Conservation (phyloP, 2,113 vertebrate species). For the Laticauda laticaudata region DNA sequence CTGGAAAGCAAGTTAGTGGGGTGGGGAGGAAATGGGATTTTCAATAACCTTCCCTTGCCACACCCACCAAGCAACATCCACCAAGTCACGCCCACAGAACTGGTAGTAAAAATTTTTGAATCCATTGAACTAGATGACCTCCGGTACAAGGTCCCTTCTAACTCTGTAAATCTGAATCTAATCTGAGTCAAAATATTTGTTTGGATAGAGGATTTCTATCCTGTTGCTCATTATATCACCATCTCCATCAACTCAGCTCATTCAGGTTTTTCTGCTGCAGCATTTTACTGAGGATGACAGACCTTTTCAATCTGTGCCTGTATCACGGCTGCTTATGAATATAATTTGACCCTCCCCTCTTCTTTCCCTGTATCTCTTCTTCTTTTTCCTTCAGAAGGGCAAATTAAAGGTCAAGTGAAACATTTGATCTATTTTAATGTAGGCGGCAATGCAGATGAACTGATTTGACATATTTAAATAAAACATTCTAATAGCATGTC, state of each 20-base stretch:
- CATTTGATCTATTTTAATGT: conserved; percentile 71
- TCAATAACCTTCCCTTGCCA: no score
- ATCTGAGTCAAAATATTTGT: neutral
- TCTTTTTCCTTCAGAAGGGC: conserved; percentile 47
- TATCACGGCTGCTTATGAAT: conserved; percentile 36
- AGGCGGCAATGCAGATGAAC: conserved; percentile 69
- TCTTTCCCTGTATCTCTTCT: neutral
- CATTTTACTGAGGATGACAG: neutral
- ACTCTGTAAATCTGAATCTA: no score
- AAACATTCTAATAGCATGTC: conserved; percentile 78
- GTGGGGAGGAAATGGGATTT: no score
- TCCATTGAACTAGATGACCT: no score
- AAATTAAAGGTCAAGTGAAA: conserved; percentile 71
- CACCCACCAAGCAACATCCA: no score
- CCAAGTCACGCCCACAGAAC: no score
- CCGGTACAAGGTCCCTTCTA: no score
- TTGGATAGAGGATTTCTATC: neutral
- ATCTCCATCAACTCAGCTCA: neutral
- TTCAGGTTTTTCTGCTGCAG: neutral
- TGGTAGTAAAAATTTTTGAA: no score
- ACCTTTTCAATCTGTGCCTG: neutral
- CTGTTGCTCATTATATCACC: neutral
- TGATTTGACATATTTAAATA: conserved; percentile 80
- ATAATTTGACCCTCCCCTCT: conserved; percentile 22
- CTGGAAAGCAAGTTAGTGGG: no score